phyloP scores from a whole-genome alignment of 2,888 invertebrate genomes.

The Philopedon plagiatum region DNA sequence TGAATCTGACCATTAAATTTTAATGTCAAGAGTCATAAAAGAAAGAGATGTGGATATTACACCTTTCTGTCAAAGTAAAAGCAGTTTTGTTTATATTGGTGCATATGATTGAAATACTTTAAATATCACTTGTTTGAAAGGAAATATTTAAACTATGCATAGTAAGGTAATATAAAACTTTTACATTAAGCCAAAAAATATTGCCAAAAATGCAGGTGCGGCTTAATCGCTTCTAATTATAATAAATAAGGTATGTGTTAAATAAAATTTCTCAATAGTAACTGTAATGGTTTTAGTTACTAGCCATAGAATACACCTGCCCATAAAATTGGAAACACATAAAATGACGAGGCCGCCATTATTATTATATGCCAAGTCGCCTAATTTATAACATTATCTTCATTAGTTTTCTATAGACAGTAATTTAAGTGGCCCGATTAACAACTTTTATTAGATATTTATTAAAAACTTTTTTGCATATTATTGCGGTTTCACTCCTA shows the following conservation, averaged over 20 bases:
- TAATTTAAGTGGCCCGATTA: constrained; percentile 41
- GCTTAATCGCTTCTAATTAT: constrained; percentile 44
- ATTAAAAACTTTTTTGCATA: constrained; percentile 40
- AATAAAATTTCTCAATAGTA: constrained; percentile 42
- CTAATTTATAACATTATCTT: constrained; percentile 35
- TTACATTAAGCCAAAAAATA: background rate
- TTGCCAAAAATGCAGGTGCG: constrained; percentile 46
- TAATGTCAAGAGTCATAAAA: too few species aligned
- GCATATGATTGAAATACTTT: background rate
- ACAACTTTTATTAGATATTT: constrained; percentile 41
- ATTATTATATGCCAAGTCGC: constrained; percentile 16
- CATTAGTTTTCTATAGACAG: constrained; percentile 29
- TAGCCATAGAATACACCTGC: constrained; percentile 34
- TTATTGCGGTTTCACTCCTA: constrained; percentile 46
- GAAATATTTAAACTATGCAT: background rate
- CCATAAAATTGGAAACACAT: constrained; percentile 39
- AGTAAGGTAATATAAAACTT: constrained; percentile 15
- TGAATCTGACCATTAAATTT: too few species aligned
- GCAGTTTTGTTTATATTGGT: background rate
- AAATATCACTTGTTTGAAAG: constrained; percentile 16
- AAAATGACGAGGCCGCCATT: constrained; percentile 26
- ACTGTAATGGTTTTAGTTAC: constrained; percentile 36
- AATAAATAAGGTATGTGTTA: constrained; percentile 41
- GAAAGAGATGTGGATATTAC: too few species aligned
- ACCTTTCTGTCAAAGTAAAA: background rate